Evolutionary conservation across 2,797 vertebrate genomes (phyloP).

Genomic region (Dicrostonyx torquatus): DNA sequence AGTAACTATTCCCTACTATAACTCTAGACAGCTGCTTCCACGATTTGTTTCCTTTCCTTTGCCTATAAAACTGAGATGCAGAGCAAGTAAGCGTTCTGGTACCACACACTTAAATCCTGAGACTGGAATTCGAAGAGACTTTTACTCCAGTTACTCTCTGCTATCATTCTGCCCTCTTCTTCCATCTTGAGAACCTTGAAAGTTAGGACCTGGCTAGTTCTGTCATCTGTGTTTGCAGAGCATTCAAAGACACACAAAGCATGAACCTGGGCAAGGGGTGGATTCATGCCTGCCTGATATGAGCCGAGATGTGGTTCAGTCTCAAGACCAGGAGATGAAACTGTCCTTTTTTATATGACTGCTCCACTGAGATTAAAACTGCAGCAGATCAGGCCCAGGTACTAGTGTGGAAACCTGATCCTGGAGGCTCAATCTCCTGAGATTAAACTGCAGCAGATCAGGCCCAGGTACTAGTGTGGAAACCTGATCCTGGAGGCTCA

Average conservation of each 20-base stretch:
- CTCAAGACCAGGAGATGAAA: background rate
- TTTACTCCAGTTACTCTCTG: background rate
- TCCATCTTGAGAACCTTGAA: background rate
- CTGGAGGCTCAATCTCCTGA: background rate
- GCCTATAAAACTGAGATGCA: background rate
- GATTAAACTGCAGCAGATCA: background rate
- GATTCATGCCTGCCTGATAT: background rate
- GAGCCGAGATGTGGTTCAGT: background rate
- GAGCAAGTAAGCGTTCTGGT: background rate
- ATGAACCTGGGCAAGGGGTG: background rate
- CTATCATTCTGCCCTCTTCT: background rate
- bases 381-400: background rate
- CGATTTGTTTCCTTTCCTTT: background rate
- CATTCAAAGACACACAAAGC: background rate
- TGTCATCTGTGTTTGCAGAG: background rate
- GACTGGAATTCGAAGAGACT: background rate
- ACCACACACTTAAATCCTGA: background rate
- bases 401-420: background rate
- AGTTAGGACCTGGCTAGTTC: background rate
- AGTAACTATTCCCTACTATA: background rate
- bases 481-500: background rate
- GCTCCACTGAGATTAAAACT: background rate
- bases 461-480: background rate
- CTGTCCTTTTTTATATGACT: background rate
- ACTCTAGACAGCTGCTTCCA: background rate